Evolutionary conservation across 2,797 vertebrate species (phyloP).

Genomic region (Dicrostonyx torquatus): DNA sequence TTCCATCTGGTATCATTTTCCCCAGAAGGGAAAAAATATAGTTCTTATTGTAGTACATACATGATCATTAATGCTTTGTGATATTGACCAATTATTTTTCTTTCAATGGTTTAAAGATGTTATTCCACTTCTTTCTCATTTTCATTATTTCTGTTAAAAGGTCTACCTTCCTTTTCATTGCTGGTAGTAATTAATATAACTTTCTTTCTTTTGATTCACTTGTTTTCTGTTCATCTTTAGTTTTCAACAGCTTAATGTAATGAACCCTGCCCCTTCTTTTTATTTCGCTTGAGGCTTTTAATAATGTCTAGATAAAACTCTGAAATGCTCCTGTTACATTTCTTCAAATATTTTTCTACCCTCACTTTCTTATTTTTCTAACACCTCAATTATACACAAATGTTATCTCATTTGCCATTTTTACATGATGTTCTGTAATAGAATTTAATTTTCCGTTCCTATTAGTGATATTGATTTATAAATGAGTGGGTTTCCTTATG

Average conservation of each 20-base stretch:
- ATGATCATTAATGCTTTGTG: background rate
- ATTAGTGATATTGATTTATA: background rate
- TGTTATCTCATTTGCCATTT: background rate
- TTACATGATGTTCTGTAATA: background rate
- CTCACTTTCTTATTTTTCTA: background rate
- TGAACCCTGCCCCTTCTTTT: background rate
- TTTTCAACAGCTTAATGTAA: constrained; percentile 19
- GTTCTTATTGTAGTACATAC: background rate
- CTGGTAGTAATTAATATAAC: background rate
- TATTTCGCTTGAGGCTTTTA: background rate
- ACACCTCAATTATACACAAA: background rate
- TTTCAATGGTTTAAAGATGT: background rate
- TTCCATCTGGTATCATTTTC: background rate
- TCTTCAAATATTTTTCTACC: background rate
- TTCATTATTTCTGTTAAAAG: constrained; percentile 4
- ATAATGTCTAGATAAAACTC: constrained; percentile 11
- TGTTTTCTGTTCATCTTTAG: background rate
- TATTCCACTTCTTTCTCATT: background rate
- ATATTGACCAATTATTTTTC: background rate
- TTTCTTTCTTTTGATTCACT: background rate
- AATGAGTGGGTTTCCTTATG: background rate
- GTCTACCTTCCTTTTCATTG: background rate
- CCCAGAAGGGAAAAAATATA: background rate
- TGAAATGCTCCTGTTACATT: background rate
- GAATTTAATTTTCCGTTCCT: constrained; percentile 3